Conservation (phyloP, 2,888 invertebrate species). For the Himalopsyche japonica region DNA sequence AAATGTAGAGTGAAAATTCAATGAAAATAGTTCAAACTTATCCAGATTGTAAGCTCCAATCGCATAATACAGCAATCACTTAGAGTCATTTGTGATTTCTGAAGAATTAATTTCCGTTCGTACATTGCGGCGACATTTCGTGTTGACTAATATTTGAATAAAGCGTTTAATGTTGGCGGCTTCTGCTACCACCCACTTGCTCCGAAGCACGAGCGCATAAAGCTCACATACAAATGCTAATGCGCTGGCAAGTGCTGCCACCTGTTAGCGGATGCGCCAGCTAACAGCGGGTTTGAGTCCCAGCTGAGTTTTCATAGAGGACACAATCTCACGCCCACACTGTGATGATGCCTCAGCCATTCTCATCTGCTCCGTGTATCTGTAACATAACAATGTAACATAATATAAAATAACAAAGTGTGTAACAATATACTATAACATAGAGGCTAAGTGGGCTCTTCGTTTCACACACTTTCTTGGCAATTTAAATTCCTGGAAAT, state of each 20-base stretch:
- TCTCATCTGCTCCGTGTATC: not conserved
- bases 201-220: not conserved
- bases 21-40: no score
- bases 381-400: not conserved
- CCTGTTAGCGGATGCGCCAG: not conserved
- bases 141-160: no score
- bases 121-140: no score
- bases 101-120: no score
- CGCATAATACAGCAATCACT: no score
- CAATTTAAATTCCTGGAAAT: not conserved
- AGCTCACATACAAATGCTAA: not conserved
- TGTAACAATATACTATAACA: not conserved
- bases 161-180: not conserved
- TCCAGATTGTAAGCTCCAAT: no score
- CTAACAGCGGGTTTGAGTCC: not conserved
- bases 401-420: no score
- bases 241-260: not conserved
- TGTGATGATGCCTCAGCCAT: not conserved
- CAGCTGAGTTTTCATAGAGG: not conserved
- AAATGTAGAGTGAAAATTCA: no score
- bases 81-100: no score
- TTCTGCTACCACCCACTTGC: not conserved
- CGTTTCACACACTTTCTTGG: not conserved
- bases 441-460: not conserved
- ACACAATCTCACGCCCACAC: not conserved